Evolutionary conservation across 2,113 vertebrate genomes (phyloP), one percentile per base, ranked within the genome.

Genomic region (Clarias macrocephalus): DNA sequence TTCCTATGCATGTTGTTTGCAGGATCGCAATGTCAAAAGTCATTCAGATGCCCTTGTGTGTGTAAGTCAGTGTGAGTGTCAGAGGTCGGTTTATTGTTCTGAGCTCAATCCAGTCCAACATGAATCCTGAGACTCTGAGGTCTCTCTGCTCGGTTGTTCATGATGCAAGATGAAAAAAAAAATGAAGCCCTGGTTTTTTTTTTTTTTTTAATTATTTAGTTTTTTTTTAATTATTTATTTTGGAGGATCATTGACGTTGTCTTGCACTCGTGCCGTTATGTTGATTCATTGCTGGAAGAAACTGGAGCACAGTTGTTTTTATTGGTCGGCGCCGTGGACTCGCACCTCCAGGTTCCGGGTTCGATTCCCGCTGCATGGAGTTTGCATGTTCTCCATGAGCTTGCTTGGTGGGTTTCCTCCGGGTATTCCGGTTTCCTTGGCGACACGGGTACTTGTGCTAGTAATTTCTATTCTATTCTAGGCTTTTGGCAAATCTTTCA

Each of bases 41-140:
- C 57, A 62, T 62, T 81, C 79, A 60, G 8, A 42, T 81, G 33
- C 10, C 57, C 57, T 60, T 81, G 79, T 62, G 77, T n/a, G n/a
- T 52, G 10, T 7, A 37, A n/a, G 37, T 76, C n/a, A 28, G 65
- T 66, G 65, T 66, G 65, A 57, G 80, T 59, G 80, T 62, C 33
- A 23, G 59, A 21, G 30, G 79, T 81, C 28, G 28, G n/a, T 12
- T 37, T 42, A 62, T 81, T 60, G 79, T 81, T 80, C 10, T 37
- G 56, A 62, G 76, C 54, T 59, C 54, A 8, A 80, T 16, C 8
- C 77, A 9, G 54, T 33, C 16, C 54, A 68, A n/a, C n/a, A n/a
- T n/a, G n/a, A n/a, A n/a, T n/a, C n/a, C n/a, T n/a, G n/a, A n/a
- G 28, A 30, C 28, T 81, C 72, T 33, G 28, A 57, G 25, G 18